phyloP scores from a whole-genome alignment of 2,113 vertebrate species.

The Mobula hypostoma region DNA sequence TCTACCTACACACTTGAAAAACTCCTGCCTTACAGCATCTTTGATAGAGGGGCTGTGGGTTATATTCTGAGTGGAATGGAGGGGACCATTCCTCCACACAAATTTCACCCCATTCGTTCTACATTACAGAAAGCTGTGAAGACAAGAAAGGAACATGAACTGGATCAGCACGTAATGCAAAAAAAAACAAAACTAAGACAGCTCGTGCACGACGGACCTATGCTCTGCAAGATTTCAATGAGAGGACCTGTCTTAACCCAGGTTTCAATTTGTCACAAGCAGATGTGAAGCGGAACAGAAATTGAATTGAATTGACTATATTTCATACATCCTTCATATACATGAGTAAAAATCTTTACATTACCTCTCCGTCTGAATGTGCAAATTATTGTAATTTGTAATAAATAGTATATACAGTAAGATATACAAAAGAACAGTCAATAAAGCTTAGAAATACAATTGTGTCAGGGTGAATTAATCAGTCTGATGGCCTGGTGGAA shows the following conservation, averaged over 20 bases:
- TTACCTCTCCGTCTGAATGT: too few species aligned
- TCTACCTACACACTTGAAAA: neutral
- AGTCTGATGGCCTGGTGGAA: too few species aligned
- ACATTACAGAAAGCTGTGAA: neutral
- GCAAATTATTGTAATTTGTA: too few species aligned
- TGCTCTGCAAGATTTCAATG: neutral
- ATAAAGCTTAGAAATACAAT: too few species aligned
- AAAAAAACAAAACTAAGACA: neutral
- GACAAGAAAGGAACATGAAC: neutral
- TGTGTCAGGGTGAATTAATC: too few species aligned
- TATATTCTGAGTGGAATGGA: neutral
- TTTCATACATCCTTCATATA: too few species aligned
- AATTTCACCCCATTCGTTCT: neutral
- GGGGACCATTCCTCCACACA: neutral
- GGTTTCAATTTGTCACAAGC: neutral
- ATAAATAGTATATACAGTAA: too few species aligned
- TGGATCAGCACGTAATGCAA: neutral
- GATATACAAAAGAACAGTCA: too few species aligned
- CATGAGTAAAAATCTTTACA: too few species aligned
- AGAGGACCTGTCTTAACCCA: neutral
- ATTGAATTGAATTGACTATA: neutral
- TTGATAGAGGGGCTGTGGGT: neutral
- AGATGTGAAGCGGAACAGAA: neutral
- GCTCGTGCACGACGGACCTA: too few species aligned
- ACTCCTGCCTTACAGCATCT: neutral